Conservation (phyloP, 2,113 vertebrate genomes). For the Nesogale talazaci region DNA sequence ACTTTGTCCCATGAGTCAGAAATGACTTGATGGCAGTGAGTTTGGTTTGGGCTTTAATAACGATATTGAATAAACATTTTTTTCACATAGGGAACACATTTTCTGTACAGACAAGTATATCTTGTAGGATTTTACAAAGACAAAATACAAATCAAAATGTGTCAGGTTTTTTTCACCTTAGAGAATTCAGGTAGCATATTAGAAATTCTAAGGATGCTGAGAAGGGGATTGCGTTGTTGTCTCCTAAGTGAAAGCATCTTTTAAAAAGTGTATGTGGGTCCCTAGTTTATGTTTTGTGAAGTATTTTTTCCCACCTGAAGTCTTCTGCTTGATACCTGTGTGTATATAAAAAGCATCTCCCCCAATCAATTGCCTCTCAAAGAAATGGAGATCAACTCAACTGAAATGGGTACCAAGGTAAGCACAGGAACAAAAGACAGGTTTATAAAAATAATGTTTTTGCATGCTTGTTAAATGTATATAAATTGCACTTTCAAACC, state of each 20-base stretch:
- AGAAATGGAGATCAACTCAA: background rate
- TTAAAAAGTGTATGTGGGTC: conserved; percentile 39
- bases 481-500: conserved; percentile 54
- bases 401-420: background rate
- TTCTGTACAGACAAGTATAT: background rate
- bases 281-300: conserved; percentile 1
- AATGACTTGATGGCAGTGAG: too few species aligned
- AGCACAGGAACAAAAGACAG: background rate
- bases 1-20: too few species aligned
- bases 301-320: conserved; percentile 11
- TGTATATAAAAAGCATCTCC: background rate
- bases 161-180: background rate
- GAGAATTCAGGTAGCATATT: background rate
- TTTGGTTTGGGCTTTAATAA: too few species aligned
- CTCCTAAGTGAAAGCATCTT: background rate
- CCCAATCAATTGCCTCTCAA: background rate
- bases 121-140: conserved; percentile 23
- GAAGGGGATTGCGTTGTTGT: background rate
- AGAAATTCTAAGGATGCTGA: conserved; percentile 34
- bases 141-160: conserved; percentile 39
- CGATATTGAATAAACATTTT: background rate
- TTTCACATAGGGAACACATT: background rate
- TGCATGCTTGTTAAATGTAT: conserved; percentile 46
- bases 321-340: background rate
- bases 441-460: conserved; percentile 25